phyloP scores from a whole-genome alignment of 2,113 vertebrate genomes.

The Chloropsis cyanopogon region DNA sequence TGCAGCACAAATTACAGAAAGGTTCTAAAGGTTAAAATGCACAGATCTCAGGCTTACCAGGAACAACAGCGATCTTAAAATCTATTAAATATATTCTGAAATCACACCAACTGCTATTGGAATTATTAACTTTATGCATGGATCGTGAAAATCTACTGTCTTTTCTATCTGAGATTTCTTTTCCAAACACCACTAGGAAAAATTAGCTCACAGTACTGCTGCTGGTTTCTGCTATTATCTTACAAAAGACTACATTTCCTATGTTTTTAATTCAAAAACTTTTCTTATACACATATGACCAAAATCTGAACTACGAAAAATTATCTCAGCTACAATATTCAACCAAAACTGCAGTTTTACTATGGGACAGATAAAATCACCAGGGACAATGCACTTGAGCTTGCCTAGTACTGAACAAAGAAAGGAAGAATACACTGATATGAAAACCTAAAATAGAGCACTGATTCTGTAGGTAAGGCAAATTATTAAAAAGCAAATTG shows the following conservation, averaged over 20 bases:
- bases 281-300: not conserved
- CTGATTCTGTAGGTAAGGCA: not conserved
- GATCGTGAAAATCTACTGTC: not conserved
- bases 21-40: not conserved
- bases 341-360: not conserved
- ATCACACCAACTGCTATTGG: not conserved
- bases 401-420: not conserved
- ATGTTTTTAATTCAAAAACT: not conserved
- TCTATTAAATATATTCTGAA: not conserved
- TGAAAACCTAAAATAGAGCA: not conserved
- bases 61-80: not conserved
- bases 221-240: not conserved
- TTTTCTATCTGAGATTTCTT: not conserved
- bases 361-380: not conserved
- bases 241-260: not conserved
- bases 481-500: not conserved
- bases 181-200: not conserved
- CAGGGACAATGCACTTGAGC: not conserved
- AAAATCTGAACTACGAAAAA: not conserved
- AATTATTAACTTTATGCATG: not conserved
- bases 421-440: not conserved
- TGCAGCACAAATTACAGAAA: not conserved
- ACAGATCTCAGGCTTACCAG: not conserved
- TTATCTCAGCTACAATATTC: not conserved
- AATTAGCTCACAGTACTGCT: not conserved